Conservation (phyloP, 2,888 invertebrate species). For the Iphiclides podalirius region DNA sequence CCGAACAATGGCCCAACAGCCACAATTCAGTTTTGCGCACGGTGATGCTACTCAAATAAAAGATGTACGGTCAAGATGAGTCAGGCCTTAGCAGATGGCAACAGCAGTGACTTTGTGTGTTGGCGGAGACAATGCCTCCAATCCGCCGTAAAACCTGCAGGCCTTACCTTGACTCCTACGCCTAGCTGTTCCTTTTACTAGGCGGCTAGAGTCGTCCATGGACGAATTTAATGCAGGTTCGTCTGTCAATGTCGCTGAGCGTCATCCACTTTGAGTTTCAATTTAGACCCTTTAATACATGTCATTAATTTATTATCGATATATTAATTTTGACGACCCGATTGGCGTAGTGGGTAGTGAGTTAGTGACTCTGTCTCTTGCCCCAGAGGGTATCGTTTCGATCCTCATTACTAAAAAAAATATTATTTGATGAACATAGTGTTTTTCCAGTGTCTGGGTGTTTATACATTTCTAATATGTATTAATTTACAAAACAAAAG, state of each 20-base stretch:
- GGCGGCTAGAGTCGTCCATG: constrained; percentile 50
- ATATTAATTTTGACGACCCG: no score
- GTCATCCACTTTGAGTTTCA: neutral
- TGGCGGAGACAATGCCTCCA: constrained; percentile 73
- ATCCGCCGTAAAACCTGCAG: constrained; percentile 63
- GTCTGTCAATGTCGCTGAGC: neutral
- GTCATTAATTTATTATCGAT: no score
- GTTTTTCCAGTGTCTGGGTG: no score
- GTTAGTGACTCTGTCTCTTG: no score
- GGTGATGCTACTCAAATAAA: constrained; percentile 36
- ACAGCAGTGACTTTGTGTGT: constrained; percentile 60
- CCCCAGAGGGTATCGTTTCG: no score
- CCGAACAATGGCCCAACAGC: constrained; percentile 28
- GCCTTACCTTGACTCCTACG: constrained; percentile 80
- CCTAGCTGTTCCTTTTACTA: constrained; percentile 62
- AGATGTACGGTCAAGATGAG: constrained; percentile 39
- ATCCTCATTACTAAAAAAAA: no score
- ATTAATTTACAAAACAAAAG: no score
- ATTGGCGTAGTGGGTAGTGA: no score
- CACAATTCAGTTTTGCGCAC: constrained; percentile 38
- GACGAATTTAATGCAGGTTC: constrained; percentile 20
- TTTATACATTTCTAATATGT: no score
- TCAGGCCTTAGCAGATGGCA: constrained; percentile 42
- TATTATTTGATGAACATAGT: no score
- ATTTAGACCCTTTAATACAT: no score